These are phyloP conservation scores for Sciurus vulgaris DNA, from an alignment of 2,797 vertebrate species.

Conservation along the genomic window DNA sequence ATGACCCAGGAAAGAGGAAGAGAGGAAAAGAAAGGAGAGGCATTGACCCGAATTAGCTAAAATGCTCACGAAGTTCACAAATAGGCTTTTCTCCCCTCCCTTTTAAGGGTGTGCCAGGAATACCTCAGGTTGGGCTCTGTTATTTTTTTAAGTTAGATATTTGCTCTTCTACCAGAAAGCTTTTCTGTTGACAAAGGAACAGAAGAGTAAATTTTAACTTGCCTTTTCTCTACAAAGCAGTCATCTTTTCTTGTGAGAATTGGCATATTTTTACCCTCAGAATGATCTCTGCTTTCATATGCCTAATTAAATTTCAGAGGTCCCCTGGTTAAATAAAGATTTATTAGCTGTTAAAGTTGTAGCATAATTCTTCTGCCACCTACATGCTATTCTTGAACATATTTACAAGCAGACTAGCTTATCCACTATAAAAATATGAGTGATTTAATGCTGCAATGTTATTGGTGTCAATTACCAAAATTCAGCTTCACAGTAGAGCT, in stretches of 20 bases:
- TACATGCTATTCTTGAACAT: conserved; percentile 87
- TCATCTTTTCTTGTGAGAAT: conserved; percentile 87
- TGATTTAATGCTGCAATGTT: conserved; percentile 87
- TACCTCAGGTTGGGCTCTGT: not conserved
- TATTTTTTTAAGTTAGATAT: conserved; percentile 61
- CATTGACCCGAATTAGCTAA: not conserved
- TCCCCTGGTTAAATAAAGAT: conserved; percentile 91
- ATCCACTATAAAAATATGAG: conserved; percentile 82
- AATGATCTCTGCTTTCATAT: conserved; percentile 90
- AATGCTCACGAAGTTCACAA: conserved; percentile 50
- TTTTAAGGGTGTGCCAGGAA: not conserved
- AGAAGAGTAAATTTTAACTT: conserved; percentile 84
- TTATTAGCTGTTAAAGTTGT: conserved; percentile 90
- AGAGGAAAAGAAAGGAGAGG: not conserved
- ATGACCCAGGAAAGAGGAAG: conserved; percentile 64
- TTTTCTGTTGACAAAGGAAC: conserved; percentile 81
- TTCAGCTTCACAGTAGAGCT: conserved; percentile 82
- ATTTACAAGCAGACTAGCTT: conserved; percentile 89
- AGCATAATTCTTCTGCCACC: conserved; percentile 90
- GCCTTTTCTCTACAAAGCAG: conserved; percentile 82
- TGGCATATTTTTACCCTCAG: conserved; percentile 88
- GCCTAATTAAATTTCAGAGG: conserved; percentile 91
- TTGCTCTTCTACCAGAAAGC: conserved; percentile 76
- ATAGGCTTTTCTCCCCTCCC: not conserved
- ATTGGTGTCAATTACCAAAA: conserved; percentile 88